phyloP scores from a whole-genome alignment of 1,140 invertebrate genomes.

The Drosophila pallidifrons region DNA sequence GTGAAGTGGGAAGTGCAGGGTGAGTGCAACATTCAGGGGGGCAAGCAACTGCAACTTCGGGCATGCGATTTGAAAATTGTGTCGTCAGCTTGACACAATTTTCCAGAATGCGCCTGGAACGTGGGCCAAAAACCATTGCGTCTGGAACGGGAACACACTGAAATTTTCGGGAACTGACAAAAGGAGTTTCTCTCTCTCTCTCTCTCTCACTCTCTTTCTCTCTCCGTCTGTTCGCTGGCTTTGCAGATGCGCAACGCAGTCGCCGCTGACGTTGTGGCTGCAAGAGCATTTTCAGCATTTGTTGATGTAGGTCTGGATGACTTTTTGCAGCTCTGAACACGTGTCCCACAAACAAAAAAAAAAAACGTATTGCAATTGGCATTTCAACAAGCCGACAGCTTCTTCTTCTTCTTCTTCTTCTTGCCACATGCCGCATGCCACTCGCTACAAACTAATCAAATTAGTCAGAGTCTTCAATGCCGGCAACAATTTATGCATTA shows the following conservation, averaged over 20 bases:
- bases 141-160: constrained; percentile 48
- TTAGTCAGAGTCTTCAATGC: constrained; percentile 45
- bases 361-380: not conserved
- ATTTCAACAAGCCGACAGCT: constrained; percentile 16
- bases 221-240: too few species aligned
- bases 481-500: constrained; percentile 55
- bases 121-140: constrained; percentile 9
- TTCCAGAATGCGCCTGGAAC: constrained; percentile 84
- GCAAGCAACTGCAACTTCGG: constrained; percentile 66
- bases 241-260: constrained; percentile 68
- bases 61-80: constrained; percentile 82
- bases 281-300: constrained; percentile 45
- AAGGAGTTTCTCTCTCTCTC: constrained; percentile 41
- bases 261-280: constrained; percentile 28
- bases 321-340: constrained; percentile 70
- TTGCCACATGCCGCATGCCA: not conserved
- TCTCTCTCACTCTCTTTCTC: too few species aligned
- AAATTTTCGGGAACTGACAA: constrained; percentile 48
- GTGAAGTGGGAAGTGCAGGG: too few species aligned
- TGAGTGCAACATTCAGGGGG: not conserved
- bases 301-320: constrained; percentile 83
- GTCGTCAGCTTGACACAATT: constrained; percentile 83
- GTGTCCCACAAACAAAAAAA: constrained; percentile 39
- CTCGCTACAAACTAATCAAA: constrained; percentile 44
- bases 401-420: not conserved